phyloP scores from a whole-genome alignment of 2,113 vertebrate species.

The Notarius quadriscutis region DNA sequence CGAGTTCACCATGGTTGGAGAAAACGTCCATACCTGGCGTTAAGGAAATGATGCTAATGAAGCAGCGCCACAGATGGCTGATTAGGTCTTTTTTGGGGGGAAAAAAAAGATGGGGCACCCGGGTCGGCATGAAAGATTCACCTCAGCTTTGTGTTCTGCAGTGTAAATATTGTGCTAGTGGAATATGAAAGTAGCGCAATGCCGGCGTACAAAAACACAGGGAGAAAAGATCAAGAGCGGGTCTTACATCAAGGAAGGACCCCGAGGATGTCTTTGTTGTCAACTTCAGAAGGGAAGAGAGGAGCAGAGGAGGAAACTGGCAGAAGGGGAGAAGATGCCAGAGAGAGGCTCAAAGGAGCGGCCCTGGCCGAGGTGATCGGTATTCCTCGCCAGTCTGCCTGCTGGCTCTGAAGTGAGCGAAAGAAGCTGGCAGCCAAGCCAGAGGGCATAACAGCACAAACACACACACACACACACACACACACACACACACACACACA shows the following conservation, averaged over 20 bases:
- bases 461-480: conserved; percentile 83
- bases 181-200: conserved; percentile 99
- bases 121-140: conserved; percentile 80
- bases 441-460: conserved; percentile 99
- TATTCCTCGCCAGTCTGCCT: conserved; percentile 99
- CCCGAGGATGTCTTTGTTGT: conserved; percentile 99
- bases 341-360: conserved; percentile 99
- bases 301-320: conserved; percentile 99
- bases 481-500: conserved; percentile 38
- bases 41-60: conserved; percentile 52
- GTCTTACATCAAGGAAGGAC: conserved; percentile 99
- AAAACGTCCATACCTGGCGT: conserved; percentile 34
- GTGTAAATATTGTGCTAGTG: conserved; percentile 99
- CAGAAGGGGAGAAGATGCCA: conserved; percentile 99
- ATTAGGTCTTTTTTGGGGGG: conserved; percentile 62
- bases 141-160: conserved; percentile 93
- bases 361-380: conserved; percentile 99
- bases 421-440: conserved; percentile 99
- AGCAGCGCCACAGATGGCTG: conserved; percentile 57
- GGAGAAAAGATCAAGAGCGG: conserved; percentile 98
- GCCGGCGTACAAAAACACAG: conserved; percentile 95
- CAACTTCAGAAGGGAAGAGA: conserved; percentile 99
- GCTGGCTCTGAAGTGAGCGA: conserved; percentile 99
- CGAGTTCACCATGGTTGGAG: background rate
- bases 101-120: conserved; percentile 51